These are phyloP conservation scores for Diorhabda carinulata DNA, from an alignment of 1,140 invertebrate genomes.

Conservation along the genomic window DNA sequence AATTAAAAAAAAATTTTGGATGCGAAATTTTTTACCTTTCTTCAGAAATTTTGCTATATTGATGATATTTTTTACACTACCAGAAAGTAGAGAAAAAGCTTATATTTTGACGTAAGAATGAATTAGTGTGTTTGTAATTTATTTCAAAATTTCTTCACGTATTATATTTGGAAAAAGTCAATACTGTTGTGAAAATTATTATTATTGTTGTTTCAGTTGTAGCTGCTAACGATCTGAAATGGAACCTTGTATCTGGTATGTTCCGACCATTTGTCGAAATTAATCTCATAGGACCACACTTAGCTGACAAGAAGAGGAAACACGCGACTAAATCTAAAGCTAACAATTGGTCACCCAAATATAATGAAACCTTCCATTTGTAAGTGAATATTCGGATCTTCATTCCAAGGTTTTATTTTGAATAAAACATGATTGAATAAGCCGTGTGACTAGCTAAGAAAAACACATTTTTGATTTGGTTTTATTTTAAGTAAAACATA, in stretches of 20 bases:
- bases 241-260: slow-evolving; percentile 91
- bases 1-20: too few species aligned
- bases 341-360: slow-evolving; percentile 98
- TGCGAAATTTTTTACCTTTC: too few species aligned
- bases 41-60: too few species aligned
- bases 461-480: too few species aligned
- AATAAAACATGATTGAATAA: too few species aligned
- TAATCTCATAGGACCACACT: slow-evolving; percentile 94
- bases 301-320: slow-evolving; percentile 97
- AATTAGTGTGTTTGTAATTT: slow-evolving; percentile 7
- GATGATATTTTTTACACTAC: too few species aligned
- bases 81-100: too few species aligned
- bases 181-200: neutral
- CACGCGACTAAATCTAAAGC: slow-evolving; percentile 98
- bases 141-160: neutral
- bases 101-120: neutral
- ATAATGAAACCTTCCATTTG: slow-evolving; percentile 99
- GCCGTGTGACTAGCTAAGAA: too few species aligned
- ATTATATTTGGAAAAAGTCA: too few species aligned
- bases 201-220: slow-evolving; percentile 69
- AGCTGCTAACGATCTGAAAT: slow-evolving; percentile 96
- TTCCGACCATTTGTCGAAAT: slow-evolving; percentile 99
- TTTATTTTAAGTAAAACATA: too few species aligned
- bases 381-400: slow-evolving; percentile 59
- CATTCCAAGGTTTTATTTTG: too few species aligned